These are phyloP conservation scores for Lepidostoma basale DNA, from an alignment of 1,140 invertebrate species.

Conservation along the genomic window DNA sequence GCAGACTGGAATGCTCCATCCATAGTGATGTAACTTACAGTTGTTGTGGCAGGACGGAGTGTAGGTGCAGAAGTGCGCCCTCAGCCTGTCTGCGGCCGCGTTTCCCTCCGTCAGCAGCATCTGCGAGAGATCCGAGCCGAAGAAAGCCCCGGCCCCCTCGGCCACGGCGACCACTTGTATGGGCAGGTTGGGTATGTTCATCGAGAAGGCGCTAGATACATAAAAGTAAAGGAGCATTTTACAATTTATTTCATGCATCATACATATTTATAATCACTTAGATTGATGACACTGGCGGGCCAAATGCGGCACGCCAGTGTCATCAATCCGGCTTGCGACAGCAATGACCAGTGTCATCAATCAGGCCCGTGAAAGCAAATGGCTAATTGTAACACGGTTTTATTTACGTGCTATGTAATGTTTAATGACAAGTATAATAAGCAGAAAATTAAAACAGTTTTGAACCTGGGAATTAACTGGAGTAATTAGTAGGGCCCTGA, in stretches of 20 bases:
- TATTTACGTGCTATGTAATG: too few species aligned
- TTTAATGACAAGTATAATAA: too few species aligned
- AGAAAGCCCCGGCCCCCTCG: conserved; percentile 86
- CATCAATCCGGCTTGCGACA: too few species aligned
- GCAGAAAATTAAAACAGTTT: too few species aligned
- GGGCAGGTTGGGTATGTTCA: conserved; percentile 92
- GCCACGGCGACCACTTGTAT: conserved; percentile 94
- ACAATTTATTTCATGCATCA: background rate
- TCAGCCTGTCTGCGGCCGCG: conserved; percentile 87
- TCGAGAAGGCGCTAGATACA: conserved; percentile 82
- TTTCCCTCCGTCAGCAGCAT: conserved; percentile 92
- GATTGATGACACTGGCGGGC: too few species aligned
- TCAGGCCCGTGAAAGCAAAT: too few species aligned
- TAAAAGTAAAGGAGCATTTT: conserved; percentile 15
- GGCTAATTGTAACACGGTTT: too few species aligned
- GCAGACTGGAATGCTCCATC: too few species aligned
- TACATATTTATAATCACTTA: background rate
- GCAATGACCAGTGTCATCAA: too few species aligned
- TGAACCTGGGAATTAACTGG: too few species aligned
- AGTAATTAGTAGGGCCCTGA: too few species aligned
- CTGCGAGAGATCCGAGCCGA: conserved; percentile 87
- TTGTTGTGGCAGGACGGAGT: conserved; percentile 81
- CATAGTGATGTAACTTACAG: conserved; percentile 68
- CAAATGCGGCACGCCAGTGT: too few species aligned
- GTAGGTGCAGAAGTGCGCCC: conserved; percentile 90